Evolutionary conservation across 2,888 invertebrate species (phyloP), one percentile per base, ranked within the genome.

Genomic region (Tineola bisselliella): DNA sequence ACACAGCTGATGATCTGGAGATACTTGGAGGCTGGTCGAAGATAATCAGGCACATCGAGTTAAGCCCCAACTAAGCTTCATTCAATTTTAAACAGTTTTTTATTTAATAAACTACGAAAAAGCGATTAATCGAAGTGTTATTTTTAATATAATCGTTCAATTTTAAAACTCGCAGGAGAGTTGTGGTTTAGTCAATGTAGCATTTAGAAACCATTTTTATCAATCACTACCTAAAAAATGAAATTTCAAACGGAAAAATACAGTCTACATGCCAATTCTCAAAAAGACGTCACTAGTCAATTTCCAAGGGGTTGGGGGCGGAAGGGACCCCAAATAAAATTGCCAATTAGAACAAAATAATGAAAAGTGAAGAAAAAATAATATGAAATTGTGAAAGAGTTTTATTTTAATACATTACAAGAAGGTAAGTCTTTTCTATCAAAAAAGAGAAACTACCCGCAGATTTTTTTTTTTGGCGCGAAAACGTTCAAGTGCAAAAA

Each of bases 1-100:
- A 64, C 64, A 70, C 70, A 71, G 68, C 72, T 73, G 75, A 73
- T 70, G 74, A 73, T 73, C 71, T 70, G 72, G 70, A 77, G 81
- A 84, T 84, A 84, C 84, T 84, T 84, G 84, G 84, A 84, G 84
- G 80, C 78, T 78, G 83, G 79, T 71, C 59, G 43, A 17, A n/a
- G 12, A 17, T 43, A 33, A 31, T 13, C 58, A 33, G 58, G 33
- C 56, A 33, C 38, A 58, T 19, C 58, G 30, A 13, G 43, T 19
- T 43, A 59, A 8, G 3, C 17, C 10, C 44, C 44, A 19, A 17
- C 8, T 11, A 38, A 15, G 59, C 59, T 59, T 19, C 17, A 33
- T 17, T 33, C 18, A 19, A 19, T 38, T 58, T 33, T 31, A 58
- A n/a, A 17, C 30, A 33, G 15, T 58, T 10, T 1, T n/a, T 58